Conservation (phyloP, 2,797 vertebrate species). For the Dicrostonyx torquatus region DNA sequence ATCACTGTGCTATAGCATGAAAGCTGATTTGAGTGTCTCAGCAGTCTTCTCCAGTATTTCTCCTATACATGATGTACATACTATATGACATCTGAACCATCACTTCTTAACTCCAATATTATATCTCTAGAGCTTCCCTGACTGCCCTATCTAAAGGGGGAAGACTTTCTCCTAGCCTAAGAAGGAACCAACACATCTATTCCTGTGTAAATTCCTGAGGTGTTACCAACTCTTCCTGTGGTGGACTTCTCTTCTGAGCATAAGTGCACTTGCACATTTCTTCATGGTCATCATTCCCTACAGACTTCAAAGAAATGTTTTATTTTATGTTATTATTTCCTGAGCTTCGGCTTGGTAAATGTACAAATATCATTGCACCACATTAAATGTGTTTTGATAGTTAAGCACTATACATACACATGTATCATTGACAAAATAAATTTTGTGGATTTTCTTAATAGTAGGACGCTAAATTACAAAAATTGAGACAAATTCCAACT, state of each 20-base stretch:
- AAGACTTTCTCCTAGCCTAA: background rate
- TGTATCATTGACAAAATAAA: background rate
- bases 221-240: background rate
- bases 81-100: background rate
- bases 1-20: background rate
- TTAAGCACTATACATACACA: conserved; percentile 6
- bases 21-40: background rate
- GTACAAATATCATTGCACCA: background rate
- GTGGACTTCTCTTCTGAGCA: background rate
- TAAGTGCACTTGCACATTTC: background rate
- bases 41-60: background rate
- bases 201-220: background rate
- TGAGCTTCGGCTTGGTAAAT: background rate
- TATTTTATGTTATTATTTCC: background rate
- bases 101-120: background rate
- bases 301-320: background rate
- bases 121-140: background rate
- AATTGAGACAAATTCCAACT: background rate
- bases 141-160: background rate
- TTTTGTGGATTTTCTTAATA: background rate
- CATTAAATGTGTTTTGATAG: background rate
- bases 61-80: background rate
- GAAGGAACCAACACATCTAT: background rate
- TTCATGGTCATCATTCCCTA: background rate
- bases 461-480: background rate